Base-by-base conservation (phyloP, 2,888 invertebrate genomes). In the Stomorhina lunata region DNA sequence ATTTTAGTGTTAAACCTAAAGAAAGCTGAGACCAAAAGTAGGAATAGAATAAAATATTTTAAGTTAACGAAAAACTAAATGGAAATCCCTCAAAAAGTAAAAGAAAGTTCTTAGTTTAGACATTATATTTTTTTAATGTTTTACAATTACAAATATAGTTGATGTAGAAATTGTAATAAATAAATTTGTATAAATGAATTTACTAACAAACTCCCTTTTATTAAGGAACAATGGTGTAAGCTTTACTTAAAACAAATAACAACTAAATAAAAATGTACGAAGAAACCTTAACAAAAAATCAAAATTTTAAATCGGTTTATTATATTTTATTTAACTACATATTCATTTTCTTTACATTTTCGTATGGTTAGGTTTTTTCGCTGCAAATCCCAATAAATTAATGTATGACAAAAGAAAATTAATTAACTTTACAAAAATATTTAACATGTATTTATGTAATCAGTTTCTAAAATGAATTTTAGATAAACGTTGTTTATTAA, bases 201-300 rank as follows among this genome's bases (percentile, higher is more conserved):
- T 43, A n/a, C n/a, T n/a, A 29, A 43, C n/a, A 68, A 68, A 53
- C 45, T 63, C 63, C 69, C 29, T 68, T 66, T 32, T 65, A 65
- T 76, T 15, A 45, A 69, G 55, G 53, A 63, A 69, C 69, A 83
- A 82, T 84, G 84, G 85, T 85, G 66, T 81, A 79, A 85, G 84
- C 85, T 85, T 85, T 85, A 85, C 84, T 73, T 53, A 68, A 75
- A 78, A 32, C 57, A 65, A 65, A 55, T 66, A 20, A 12, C 25
- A 48, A 69, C 2, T 17, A 45, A 15, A 29, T 12, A 55, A 10
- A 37, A 29, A 55, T 57, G 57, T 40, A 55, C 22, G 9, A 6
- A 53, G 17, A 40, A 50, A 25, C 29, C n/a, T 59, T 48, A 29
- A 59, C 15, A 29, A 17, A 32, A 25, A 15, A 27, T n/a, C n/a